Conservation (phyloP, 1,140 invertebrate species). For the Lordiphosa mommai region DNA sequence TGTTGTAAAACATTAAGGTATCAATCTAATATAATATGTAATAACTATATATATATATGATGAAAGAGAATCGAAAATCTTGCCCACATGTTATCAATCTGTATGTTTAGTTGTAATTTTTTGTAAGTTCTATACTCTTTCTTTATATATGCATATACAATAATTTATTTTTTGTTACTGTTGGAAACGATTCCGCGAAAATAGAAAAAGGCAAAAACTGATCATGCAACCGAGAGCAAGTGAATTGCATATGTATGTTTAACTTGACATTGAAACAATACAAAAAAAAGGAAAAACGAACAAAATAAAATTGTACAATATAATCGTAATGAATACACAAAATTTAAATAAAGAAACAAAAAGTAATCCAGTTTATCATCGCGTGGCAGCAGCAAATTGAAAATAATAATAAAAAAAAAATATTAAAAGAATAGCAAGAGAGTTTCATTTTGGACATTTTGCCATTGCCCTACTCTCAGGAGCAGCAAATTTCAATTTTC, state of each 20-base stretch:
- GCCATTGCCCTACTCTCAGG: too few species aligned
- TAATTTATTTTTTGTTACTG: constrained; percentile 78
- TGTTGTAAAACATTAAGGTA: constrained; percentile 35
- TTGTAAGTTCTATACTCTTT: constrained; percentile 72
- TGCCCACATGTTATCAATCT: constrained; percentile 76
- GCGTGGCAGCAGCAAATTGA: too few species aligned
- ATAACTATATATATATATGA: constrained; percentile 37
- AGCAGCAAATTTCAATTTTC: too few species aligned
- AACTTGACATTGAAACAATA: constrained; percentile 16
- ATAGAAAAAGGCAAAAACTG: constrained; percentile 59
- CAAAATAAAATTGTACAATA: constrained; percentile 71
- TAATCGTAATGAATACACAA: constrained; percentile 76
- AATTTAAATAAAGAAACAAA: constrained; percentile 77
- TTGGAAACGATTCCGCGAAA: constrained; percentile 72
- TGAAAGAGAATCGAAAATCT: constrained; percentile 71
- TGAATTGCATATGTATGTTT: constrained; percentile 23
- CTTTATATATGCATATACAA: constrained; percentile 49
- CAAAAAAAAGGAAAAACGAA: constrained; percentile 33
- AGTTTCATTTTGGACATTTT: too few species aligned
- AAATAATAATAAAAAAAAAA: too few species aligned
- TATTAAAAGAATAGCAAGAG: too few species aligned
- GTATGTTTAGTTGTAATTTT: constrained; percentile 54
- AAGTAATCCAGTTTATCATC: constrained; percentile 29
- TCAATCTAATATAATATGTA: constrained; percentile 40
- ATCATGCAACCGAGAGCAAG: constrained; percentile 30